Base-by-base conservation (phyloP, 2,888 invertebrate species). In the Pasiphila rectangulata region DNA sequence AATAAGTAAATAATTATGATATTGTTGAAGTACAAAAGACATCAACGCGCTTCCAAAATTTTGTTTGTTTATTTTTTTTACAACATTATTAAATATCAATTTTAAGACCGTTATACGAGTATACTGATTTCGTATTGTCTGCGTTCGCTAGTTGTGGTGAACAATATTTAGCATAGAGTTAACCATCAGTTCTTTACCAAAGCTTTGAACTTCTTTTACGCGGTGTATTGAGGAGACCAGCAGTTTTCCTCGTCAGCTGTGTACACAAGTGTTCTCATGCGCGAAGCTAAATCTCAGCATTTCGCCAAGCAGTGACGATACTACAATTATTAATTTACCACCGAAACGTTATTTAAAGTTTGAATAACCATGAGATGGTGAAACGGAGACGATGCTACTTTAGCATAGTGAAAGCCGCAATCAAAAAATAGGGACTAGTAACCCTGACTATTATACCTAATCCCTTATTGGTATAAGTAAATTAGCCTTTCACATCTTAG, bases 211-310 rank as follows among this genome's bases (percentile, higher is more conserved):
- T n/a, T n/a, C n/a, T n/a, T n/a, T n/a, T n/a, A n/a, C n/a, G n/a
- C n/a, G n/a, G n/a, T n/a, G n/a, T n/a, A n/a, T n/a, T n/a, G n/a
- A n/a, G n/a, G n/a, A 34, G 19, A 29, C 47, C 37, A 25, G 10
- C 41, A 4, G 36, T 15, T 38, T 42, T 19, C 12, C 3, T 4
- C 13, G 0, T 9, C n/a, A 37, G 40, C 27, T 46, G 19, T 35
- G 38, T 3, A 24, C 45, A 51, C 48, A 54, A 30, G 32, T 17
- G 2, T 54, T 61, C 63, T 63, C 64, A 59, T 64, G 45, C 13
- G 54, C 43, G 36, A 44, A 52, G 51, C 60, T 72, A 66, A 69
- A 71, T 71, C 69, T 69, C 56, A 59, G 58, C 54, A 56, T 68
- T 64, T 61, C 48, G 41, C 35, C 23, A 57, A 53, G 24, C 40